These are phyloP conservation scores for Drosophila nasuta DNA, from an alignment of 1,140 invertebrate species.

Conservation along the genomic window DNA sequence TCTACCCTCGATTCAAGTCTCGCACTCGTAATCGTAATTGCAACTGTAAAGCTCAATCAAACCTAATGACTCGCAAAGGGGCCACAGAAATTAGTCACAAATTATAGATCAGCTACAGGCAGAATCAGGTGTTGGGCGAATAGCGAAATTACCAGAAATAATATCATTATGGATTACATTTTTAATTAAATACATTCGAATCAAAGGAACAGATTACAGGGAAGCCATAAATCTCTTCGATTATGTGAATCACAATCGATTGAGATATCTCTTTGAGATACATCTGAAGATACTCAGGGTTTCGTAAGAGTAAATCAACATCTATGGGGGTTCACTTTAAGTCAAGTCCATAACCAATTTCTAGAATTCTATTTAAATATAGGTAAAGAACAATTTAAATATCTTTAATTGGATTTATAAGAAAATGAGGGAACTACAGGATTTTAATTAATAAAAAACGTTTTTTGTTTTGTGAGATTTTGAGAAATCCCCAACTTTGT, in stretches of 20 bases:
- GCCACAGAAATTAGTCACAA: constrained; percentile 14
- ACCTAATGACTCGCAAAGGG: constrained; percentile 11
- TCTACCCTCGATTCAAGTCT: not conserved
- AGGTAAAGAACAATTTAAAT: not conserved
- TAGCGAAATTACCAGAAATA: constrained; percentile 10
- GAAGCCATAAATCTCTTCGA: not conserved
- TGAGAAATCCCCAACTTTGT: too few species aligned
- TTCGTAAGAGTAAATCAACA: not conserved
- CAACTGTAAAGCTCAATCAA: constrained; percentile 42
- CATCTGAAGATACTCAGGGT: too few species aligned
- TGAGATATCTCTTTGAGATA: too few species aligned
- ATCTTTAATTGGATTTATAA: not conserved
- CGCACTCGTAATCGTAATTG: constrained; percentile 43
- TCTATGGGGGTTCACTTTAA: not conserved
- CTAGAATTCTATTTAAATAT: not conserved
- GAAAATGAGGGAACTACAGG: not conserved
- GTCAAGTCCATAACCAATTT: not conserved
- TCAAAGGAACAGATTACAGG: not conserved
- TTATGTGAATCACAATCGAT: not conserved
- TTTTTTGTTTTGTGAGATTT: too few species aligned
- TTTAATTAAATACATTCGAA: constrained; percentile 2
- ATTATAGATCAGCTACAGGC: constrained; percentile 10
- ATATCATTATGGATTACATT: constrained; percentile 6
- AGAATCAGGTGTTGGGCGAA: constrained; percentile 4
- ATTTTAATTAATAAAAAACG: too few species aligned